phyloP scores from a whole-genome alignment of 2,888 invertebrate genomes.

The Dyspetes luteomarginatus region DNA sequence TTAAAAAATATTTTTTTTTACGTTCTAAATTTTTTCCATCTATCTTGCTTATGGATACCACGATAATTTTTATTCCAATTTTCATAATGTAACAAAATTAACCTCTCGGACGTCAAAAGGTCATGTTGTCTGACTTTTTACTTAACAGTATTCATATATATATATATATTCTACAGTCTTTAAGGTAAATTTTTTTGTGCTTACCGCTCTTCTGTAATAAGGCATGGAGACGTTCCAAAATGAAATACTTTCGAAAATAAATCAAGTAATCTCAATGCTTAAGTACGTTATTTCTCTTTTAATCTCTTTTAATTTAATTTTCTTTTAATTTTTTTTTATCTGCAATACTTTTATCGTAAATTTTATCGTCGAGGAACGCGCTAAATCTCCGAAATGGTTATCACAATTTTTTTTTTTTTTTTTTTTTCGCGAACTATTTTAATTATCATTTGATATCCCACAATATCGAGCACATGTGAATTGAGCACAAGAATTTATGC shows the following conservation, averaged over 20 bases:
- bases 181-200: conserved; percentile 45
- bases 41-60: background rate
- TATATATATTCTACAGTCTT: background rate
- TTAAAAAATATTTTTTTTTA: background rate
- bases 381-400: background rate
- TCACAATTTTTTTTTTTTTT: background rate
- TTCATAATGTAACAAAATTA: no score
- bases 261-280: background rate
- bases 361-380: background rate
- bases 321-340: background rate
- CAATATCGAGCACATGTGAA: background rate
- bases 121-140: no score
- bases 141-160: no score
- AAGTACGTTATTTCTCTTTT: background rate
- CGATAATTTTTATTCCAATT: background rate
- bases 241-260: conserved; percentile 20
- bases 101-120: no score
- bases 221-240: conserved; percentile 66
- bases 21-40: background rate
- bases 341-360: background rate
- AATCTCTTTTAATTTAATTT: background rate
- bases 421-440: background rate
- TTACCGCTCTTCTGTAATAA: conserved; percentile 71
- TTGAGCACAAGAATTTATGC: background rate
- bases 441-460: background rate